Base-by-base conservation (phyloP, 2,113 vertebrate genomes). In the Rhombomys opimus region DNA sequence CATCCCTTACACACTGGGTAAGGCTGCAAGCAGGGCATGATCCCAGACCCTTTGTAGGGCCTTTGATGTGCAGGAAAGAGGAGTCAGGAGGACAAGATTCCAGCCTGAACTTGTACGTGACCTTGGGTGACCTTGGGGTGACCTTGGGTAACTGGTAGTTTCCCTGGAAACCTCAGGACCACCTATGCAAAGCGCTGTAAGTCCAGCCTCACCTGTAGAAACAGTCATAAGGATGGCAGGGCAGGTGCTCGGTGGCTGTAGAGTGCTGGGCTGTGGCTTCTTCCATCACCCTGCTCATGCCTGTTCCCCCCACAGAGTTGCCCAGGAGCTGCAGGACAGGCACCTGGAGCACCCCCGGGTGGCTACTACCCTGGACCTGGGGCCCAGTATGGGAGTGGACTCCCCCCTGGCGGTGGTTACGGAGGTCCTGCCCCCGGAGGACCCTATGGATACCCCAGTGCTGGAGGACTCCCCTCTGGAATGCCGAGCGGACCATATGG, bases 281-380 rank as follows among this genome's bases (percentile, higher is more conserved):
- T 23, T 54, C 65, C 67, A 1, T 46, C 65, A 9, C 87, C 89
- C 87, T 76, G 20, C 84, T 27, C n/a, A 13, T 86, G 0, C 57
- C 78, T 81, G 87, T 65, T 97, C 27, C 91, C 97, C 30, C 91
- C 30, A 9, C 93, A 99, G 99, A 98, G 99, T 61, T 99, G 98
- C 97, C 98, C 99, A 92, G 99, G 98, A 93, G 97, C 98, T 85
- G 95, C 98, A 95, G 98, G 98, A 96, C 98, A 97, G 81, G 94
- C 97, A 0, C 98, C 98, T 1, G 98, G 98, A 70, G 98, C 97
- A 25, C 98, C 98, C 27, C 98, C 98, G 2, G 98, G 96, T 18
- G 95, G 98, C 4, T 98, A 98, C 84, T 98, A 98, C 72, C 93
- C 97, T 12, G 92, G 94, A 63, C 78, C 95, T 13, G 98, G 98